These are phyloP conservation scores for Catharus ustulatus DNA, from an alignment of 2,797 vertebrate species.

Conservation along the genomic window DNA sequence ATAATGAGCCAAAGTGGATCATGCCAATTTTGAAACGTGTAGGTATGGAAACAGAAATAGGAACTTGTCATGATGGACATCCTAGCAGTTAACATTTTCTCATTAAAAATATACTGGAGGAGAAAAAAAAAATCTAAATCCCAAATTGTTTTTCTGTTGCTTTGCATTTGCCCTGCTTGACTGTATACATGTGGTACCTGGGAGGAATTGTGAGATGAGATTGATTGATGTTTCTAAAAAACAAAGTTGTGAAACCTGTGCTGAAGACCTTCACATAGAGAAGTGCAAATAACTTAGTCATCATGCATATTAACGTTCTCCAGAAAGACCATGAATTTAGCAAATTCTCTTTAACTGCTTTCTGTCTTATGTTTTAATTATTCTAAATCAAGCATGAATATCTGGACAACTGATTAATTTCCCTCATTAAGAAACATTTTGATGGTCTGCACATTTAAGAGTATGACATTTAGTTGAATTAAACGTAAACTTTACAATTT, in stretches of 20 bases:
- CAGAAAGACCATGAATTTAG: not conserved
- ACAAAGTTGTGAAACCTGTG: not conserved
- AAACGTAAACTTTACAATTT: not conserved
- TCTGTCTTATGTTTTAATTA: not conserved
- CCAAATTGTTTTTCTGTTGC: not conserved
- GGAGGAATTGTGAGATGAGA: not conserved
- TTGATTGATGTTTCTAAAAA: not conserved
- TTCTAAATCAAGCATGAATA: not conserved
- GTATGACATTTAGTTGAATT: not conserved
- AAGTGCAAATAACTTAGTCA: not conserved
- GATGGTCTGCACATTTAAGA: not conserved
- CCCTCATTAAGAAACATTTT: not conserved
- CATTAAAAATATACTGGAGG: not conserved
- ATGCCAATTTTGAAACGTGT: not conserved
- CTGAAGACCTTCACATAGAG: not conserved
- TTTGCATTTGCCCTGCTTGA: not conserved
- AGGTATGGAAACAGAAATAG: not conserved
- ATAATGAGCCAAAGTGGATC: not conserved
- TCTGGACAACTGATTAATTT: not conserved
- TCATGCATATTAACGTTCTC: not conserved
- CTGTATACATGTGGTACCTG: not conserved
- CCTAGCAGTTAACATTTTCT: not conserved
- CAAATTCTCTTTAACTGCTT: not conserved
- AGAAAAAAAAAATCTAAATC: not conserved
- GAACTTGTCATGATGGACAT: not conserved